Evolutionary conservation across 64 coral and sea anemone species (phyloP).

Genomic region (Acropora yongei): DNA sequence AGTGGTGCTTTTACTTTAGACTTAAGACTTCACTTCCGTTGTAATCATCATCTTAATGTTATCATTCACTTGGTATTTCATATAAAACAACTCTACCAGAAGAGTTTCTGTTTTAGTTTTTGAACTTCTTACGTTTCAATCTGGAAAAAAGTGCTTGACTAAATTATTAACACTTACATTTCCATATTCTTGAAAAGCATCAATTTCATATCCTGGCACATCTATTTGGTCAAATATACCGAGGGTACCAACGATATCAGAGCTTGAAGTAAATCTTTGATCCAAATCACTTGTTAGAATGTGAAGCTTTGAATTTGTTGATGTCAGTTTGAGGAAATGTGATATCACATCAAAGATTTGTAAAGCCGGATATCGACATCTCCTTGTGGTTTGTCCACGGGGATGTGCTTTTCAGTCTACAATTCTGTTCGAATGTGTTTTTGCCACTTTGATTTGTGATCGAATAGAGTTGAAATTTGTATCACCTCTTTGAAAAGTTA

Average conservation of each 20-base stretch:
- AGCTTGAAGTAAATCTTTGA: neutral
- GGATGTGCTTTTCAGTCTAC: neutral
- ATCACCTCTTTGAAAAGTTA: no score
- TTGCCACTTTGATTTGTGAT: no score
- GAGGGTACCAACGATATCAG: neutral
- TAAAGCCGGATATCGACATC: neutral
- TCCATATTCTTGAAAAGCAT: no score
- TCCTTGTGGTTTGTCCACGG: neutral
- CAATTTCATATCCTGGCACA: no score
- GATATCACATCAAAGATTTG: neutral
- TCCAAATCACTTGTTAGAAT: neutral
- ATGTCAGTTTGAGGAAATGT: neutral
- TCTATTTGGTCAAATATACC: neutral
- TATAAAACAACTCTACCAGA: slow-evolving; percentile 25
- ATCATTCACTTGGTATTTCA: slow-evolving; percentile 17
- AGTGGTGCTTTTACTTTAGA: slow-evolving; percentile 15
- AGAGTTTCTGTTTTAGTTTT: slow-evolving; percentile 34
- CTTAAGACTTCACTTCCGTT: slow-evolving; percentile 29
- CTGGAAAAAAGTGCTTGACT: no score
- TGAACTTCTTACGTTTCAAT: slow-evolving; percentile 43
- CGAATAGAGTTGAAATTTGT: no score
- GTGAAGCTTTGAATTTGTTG: neutral
- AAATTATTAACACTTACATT: no score
- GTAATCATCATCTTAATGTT: slow-evolving; percentile 34
- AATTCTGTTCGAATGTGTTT: no score